Conservation (phyloP, 2,113 vertebrate species). For the Accipiter cooperii region DNA sequence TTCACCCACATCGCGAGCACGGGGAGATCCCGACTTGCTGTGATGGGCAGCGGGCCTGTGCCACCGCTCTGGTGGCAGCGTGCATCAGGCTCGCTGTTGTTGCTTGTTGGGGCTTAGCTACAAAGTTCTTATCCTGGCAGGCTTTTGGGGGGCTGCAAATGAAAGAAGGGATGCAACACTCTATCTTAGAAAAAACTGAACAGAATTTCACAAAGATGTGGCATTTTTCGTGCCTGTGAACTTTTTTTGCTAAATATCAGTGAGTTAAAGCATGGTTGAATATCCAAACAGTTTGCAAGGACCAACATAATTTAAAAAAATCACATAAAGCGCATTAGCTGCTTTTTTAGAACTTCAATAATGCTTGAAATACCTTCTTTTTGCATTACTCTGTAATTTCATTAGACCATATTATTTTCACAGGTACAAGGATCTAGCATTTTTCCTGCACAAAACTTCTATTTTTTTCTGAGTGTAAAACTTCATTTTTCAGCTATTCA, state of each 20-base stretch:
- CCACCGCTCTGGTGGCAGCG: neutral
- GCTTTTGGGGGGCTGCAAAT: neutral
- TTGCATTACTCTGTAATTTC: neutral
- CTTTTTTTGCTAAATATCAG: neutral
- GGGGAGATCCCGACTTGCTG: rapidly evolving
- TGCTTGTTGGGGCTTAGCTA: neutral
- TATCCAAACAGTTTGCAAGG: neutral
- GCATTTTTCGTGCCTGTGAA: neutral
- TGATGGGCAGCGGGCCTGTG: neutral
- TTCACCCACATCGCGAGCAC: neutral
- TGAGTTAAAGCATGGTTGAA: neutral
- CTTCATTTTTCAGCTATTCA: neutral
- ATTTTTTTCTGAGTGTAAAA: neutral
- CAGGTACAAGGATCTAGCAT: neutral
- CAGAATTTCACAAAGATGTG: neutral
- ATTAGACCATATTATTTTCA: neutral
- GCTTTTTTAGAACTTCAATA: neutral
- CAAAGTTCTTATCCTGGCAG: neutral
- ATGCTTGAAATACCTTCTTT: neutral
- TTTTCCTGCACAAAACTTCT: neutral
- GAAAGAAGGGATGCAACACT: neutral
- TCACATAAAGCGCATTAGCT: neutral
- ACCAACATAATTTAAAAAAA: neutral
- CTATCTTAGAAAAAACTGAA: neutral
- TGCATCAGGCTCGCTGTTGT: neutral